Evolutionary conservation across 53 echinoderm and acorn worm species (phyloP).

Genomic region (Holothuria scabra): DNA sequence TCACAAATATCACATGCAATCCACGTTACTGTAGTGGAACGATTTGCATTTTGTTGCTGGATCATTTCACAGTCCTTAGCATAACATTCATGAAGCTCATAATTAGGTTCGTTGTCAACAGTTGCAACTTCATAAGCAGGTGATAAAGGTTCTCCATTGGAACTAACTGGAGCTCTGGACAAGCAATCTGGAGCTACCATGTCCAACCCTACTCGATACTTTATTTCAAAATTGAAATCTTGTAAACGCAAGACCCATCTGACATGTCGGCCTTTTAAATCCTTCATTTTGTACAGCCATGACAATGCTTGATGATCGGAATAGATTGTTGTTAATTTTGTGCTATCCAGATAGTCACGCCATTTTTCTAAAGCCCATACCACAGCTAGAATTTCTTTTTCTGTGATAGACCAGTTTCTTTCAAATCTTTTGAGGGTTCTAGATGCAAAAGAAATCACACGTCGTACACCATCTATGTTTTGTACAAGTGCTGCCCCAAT

Average conservation of each 20-base stretch:
- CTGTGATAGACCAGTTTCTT: no score
- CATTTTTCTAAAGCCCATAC: constrained; percentile 63
- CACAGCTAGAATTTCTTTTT: constrained; percentile 54
- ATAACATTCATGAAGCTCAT: constrained; percentile 36
- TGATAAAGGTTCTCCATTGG: no score
- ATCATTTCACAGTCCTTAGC: constrained; percentile 13
- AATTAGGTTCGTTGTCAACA: constrained; percentile 12
- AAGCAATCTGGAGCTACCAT: no score
- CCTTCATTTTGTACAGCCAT: no score
- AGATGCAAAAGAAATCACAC: no score
- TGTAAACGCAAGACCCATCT: constrained; percentile 29
- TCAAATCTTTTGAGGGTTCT: no score
- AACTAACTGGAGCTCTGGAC: constrained; percentile 32
- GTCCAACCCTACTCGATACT: constrained; percentile 51
- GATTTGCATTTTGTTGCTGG: neutral
- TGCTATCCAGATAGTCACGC: neutral
- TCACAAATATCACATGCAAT: constrained; percentile 56
- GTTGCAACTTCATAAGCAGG: no score
- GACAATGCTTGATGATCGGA: no score
- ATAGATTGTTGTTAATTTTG: no score
- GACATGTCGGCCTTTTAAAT: no score
- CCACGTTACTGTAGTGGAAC: constrained; percentile 26
- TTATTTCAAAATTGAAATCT: constrained; percentile 58
- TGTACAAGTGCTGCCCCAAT: no score
- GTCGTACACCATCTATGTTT: no score